Evolutionary conservation across 2,797 vertebrate species (phyloP), one percentile per base, ranked within the genome.

Genomic region (Myripristis jacobus): DNA sequence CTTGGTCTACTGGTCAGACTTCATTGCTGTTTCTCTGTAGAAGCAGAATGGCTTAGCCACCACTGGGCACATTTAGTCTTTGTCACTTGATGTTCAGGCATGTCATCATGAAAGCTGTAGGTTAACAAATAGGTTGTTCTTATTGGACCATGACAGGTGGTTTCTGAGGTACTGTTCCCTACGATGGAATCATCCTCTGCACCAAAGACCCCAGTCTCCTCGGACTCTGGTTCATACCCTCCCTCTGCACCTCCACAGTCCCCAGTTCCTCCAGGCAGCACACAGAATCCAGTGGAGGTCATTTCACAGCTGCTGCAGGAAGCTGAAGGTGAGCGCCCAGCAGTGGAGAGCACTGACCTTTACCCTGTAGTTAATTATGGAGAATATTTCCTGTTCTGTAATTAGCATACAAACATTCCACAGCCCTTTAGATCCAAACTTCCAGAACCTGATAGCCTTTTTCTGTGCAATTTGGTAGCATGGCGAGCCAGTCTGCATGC

Each of bases 221-320:
- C 57, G 0, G 34, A 24, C 57, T 69, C 77, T 41, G 69, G 80
- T 24, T 51, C 62, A 68, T 15, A 2, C 46, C 24, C 68, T 1
- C 22, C 69, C 19, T 65, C 87, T 47, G 57, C 77, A 60, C 54
- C 82, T 29, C 52, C 74, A 66, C 89, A 64, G 27, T 75, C 87
- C 47, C 72, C 86, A 34, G 44, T 29, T 51, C 74, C 78, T 53
- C 67, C 53, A 2, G 25, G 66, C n/a, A 51, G 63, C 29, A 21
- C 66, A 2, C 80, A 74, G 1, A 86, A 85, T 65, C 89, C 93
- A 3, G 19, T 81, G 67, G 91, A 92, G 75, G 89, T 94, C 62
- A 91, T 94, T 56, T 86, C 88, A 64, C 93, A 94, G 85, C 93
- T 95, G 70, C 90, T 95, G 67, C 91, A 90, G 66, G 91, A 95